Conservation (phyloP, 2,797 vertebrate genomes). For the Lemur catta region DNA sequence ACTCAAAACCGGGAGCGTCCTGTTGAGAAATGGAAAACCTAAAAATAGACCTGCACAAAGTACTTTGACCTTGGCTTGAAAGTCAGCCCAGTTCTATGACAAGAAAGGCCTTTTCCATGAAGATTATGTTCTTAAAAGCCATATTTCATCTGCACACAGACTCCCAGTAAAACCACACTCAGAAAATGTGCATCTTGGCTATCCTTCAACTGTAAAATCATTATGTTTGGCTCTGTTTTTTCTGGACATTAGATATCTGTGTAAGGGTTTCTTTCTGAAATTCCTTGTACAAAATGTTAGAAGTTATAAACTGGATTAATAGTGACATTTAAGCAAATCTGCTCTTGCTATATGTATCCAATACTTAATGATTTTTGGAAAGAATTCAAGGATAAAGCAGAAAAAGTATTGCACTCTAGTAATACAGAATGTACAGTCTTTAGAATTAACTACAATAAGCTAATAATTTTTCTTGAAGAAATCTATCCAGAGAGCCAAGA, state of each 20-base stretch:
- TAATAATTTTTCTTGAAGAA: conserved; percentile 33
- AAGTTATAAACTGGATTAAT: conserved; percentile 63
- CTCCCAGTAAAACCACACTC: conserved; percentile 53
- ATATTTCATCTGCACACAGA: conserved; percentile 58
- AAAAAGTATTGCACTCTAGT: neutral
- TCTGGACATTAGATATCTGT: conserved; percentile 48
- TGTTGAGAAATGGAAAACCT: conserved; percentile 59
- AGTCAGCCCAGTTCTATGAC: conserved; percentile 44
- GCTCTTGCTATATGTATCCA: neutral
- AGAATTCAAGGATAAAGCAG: conserved; percentile 56
- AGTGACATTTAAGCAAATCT: conserved; percentile 52
- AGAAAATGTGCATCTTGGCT: conserved; percentile 67
- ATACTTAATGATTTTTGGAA: conserved; percentile 56
- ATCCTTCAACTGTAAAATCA: conserved; percentile 67
- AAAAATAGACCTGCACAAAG: conserved; percentile 62
- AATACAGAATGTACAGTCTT: neutral
- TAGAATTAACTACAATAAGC: conserved; percentile 48
- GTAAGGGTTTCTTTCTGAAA: conserved; percentile 58
- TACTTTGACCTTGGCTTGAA: conserved; percentile 66
- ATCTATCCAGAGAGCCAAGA: neutral
- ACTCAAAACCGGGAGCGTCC: conserved; percentile 19
- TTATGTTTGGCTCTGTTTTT: conserved; percentile 59
- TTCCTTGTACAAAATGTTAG: conserved; percentile 42
- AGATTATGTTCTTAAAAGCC: conserved; percentile 62
- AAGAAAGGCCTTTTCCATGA: conserved; percentile 61